Conservation (phyloP, 2,888 invertebrate species). For the Fissipunctia ypsillon region DNA sequence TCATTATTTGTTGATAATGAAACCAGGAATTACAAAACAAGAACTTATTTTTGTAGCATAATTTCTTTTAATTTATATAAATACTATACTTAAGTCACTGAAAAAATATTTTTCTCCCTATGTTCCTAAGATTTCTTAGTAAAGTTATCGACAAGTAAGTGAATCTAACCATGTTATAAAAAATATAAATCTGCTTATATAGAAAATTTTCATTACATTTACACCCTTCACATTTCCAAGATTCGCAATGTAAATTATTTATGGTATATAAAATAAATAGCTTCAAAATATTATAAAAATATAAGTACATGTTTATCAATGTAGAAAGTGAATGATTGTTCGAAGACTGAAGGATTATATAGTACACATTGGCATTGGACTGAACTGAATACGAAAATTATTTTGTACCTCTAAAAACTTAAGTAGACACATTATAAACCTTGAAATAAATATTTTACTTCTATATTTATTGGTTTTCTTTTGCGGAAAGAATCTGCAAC, state of each 20-base stretch:
- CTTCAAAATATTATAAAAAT: constrained; percentile 49
- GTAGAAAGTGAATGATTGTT: constrained; percentile 56
- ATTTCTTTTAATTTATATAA: neutral
- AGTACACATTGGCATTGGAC: constrained; percentile 69
- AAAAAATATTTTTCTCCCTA: neutral
- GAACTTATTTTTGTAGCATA: neutral
- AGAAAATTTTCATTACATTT: constrained; percentile 30
- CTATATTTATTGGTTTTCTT: constrained; percentile 54
- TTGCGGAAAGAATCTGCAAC: neutral
- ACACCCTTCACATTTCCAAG: neutral
- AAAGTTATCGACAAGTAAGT: constrained; percentile 40
- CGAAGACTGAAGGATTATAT: constrained; percentile 73
- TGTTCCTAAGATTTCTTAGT: constrained; percentile 5
- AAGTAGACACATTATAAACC: constrained; percentile 80
- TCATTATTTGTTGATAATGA: constrained; percentile 49
- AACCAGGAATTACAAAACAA: neutral
- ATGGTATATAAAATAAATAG: constrained; percentile 39
- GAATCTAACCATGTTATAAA: constrained; percentile 26
- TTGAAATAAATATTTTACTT: constrained; percentile 81
- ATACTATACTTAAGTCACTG: no score
- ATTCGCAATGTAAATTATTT: constrained; percentile 48
- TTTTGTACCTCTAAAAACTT: constrained; percentile 77
- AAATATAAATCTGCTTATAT: constrained; percentile 36
- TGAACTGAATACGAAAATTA: constrained; percentile 71
- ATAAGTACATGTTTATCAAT: constrained; percentile 52